A percentile compares a stretch with the other conserved stretches of the same genome.
Conservation (phyloP, 2,888 invertebrate species). For the Apamea epomidion region DNA sequence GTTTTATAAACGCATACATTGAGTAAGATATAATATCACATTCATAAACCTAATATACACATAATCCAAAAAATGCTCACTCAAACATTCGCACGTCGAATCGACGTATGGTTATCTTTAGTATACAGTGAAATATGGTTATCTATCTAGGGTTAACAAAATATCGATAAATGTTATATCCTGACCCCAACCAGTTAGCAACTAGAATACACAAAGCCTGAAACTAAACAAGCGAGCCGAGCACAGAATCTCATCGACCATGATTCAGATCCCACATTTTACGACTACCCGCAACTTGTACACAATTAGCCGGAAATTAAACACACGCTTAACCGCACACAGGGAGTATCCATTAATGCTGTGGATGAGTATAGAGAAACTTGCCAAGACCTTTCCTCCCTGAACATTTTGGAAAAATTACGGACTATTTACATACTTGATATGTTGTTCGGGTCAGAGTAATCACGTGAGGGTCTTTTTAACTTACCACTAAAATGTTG, state of each 20-base stretch:
- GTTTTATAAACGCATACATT: slow-evolving; percentile 43
- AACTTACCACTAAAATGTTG: not conserved
- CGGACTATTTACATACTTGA: not conserved
- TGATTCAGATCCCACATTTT: not conserved
- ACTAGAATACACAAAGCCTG: not conserved
- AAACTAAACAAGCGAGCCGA: not conserved
- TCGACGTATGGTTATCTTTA: slow-evolving; percentile 17
- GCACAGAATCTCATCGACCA: not conserved
- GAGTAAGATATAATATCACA: slow-evolving; percentile 11
- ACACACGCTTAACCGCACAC: not conserved
- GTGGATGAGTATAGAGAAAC: not conserved
- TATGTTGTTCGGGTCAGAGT: not conserved
- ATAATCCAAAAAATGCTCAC: slow-evolving; percentile 19
- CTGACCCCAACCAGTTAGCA: not conserved
- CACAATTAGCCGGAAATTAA: not conserved
- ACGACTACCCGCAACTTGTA: not conserved
- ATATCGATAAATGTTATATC: not conserved
- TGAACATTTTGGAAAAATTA: not conserved
- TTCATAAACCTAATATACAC: slow-evolving; percentile 13
- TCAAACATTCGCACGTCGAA: slow-evolving; percentile 8
- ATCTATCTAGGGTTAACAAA: not conserved
- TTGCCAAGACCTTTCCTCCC: not conserved
- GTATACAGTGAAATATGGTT: slow-evolving; percentile 12
- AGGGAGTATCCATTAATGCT: not conserved
- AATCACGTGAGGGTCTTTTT: not conserved